Evolutionary conservation across 2,888 invertebrate species (phyloP), one percentile per base, ranked within the genome.

Genomic region (Rhogogaster chlorosoma): DNA sequence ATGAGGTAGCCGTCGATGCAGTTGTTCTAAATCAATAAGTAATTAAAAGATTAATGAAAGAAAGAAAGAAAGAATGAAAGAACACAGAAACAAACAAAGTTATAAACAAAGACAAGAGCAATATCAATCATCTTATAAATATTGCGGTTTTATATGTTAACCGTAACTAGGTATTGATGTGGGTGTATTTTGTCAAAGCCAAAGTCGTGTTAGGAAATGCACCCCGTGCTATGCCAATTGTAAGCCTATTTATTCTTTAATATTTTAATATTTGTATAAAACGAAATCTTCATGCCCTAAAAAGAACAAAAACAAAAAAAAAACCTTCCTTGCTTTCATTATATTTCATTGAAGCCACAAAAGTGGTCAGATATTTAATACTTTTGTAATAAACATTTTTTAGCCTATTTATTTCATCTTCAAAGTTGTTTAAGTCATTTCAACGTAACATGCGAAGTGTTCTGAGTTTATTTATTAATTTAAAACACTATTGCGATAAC

Each of bases 1-100:
- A 91, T 92, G 91, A 93, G 93, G 91, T 92, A 93, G 91, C 92
- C 91, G 85, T 87, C 87, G 85, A 87, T 89, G 82, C 89, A 88
- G 67, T 86, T 89, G 71, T 86, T 84, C 67, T 89, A 87, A 87
- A 86, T 86, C 12, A 67, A 71, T 85, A 83, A 84, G 84, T 87
- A 86, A 87, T 84, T 71, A 84, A 71, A 83, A 86, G 84, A 70
- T 57, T 53, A 29, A 77, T 45, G 67, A 29, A 36, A 70, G 53
- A 83, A 70, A 71, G 38, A 77, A 64, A 70, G 71, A 86, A 29
- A 75, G 10, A 45, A 26, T 18, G 53, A 45, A 57, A 15, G 26
- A 12, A 61, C 78, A 86, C 45, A 85, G 61, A 80, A 61, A 84
- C 45, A 53, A 36, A 36, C 70, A 38, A 45, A 53, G 32, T 36